Base-by-base conservation (phyloP, 2,113 vertebrate species). In the Strix uralensis region DNA sequence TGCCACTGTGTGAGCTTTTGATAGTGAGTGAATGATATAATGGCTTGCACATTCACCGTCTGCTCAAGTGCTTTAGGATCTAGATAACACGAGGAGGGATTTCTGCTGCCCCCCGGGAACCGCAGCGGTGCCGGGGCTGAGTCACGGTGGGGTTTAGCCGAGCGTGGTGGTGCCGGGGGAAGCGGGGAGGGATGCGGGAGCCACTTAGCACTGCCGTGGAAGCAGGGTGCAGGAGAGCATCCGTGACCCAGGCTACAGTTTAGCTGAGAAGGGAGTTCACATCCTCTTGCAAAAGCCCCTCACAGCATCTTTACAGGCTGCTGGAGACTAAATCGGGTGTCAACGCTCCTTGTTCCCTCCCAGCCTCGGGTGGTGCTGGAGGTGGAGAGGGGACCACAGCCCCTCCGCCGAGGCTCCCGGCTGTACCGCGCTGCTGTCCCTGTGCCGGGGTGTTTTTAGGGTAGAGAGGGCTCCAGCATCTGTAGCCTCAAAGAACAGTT, bases 1-100 rank as follows among this genome's bases (percentile, higher is more conserved):
- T 94, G 90, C 95, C 94, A 88, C 88, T 92, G 92, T 85, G 92
- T 70, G 94, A 94, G 91, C 96, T 94, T 92, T 91, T 89, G 96
- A 95, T 95, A 92, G 94, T 2, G 62, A 66, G 73, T 58, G 93
- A 86, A 55, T 86, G 95, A 95, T 97, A 74, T 36, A 92, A 95
- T 85, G 88, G 79, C 81, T 86, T 80, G 63, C 69, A 7, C 84
- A n/a, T 81, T 61, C 2, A 25, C 94, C 40, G 72, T 27, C 94
- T 94, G 94, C 94, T 96, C 87, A 7, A 96, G 93, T 29, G 95
- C 94, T 93, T 82, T 81, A 80, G 95, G 96, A 94, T 12, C 66
- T 32, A 69, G 91, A 75, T 89, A 81, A 88, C 25, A 3, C 0
- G 30, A 25, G 88, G 52, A 71, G 86, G 66, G 93, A 81, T 77